Base-by-base conservation (phyloP, 2,113 vertebrate genomes). In the Urocolius indicus region DNA sequence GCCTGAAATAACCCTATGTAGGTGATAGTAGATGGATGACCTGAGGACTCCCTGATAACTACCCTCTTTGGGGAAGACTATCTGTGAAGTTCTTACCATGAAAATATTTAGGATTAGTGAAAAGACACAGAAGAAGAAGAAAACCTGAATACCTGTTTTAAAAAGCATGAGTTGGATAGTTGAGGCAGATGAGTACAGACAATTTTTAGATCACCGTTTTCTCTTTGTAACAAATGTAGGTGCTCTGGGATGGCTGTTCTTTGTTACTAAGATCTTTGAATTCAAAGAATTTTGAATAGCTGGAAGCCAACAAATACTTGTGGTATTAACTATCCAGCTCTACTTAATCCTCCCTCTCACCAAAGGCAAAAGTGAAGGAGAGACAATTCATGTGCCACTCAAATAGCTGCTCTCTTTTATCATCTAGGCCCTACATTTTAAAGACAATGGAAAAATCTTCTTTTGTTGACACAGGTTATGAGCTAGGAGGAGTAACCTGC, bases 231-330 rank as follows among this genome's bases (percentile, higher is more conserved):
- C 75, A 94, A 32, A 43, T 16, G 19, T 71, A 93, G 76, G 58
- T 83, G 61, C 49, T 91, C 75, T 94, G 54, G 62, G 94, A 81
- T 76, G 58, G 59, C 87, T 95, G 84, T 29, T 80, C 62, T 95
- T 85, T 84, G 85, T 96, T 93, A 90, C 71, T 78, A 76, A 91
- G 63, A 80, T 85, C 86, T 84, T 43, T 82, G 49, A 96, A 94
- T 91, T 88, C 36, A 76, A 96, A 85, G 66, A 87, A 90, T 84
- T 94, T 73, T 88, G 72, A 91, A 83, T 71, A 89, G 75, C 63
- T 86, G 69, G 73, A 96, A 95, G 83, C 79, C 69, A 97, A 88
- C 54, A 84, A 93, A 94, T 62, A 91, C 62, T 69, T 74, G 89
- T 63, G 75, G 80, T 66, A 94, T 69, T 79, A 95, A 96, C 91